These are phyloP conservation scores for Aleiodes alternator DNA, from an alignment of 2,888 invertebrate genomes.

Conservation along the genomic window DNA sequence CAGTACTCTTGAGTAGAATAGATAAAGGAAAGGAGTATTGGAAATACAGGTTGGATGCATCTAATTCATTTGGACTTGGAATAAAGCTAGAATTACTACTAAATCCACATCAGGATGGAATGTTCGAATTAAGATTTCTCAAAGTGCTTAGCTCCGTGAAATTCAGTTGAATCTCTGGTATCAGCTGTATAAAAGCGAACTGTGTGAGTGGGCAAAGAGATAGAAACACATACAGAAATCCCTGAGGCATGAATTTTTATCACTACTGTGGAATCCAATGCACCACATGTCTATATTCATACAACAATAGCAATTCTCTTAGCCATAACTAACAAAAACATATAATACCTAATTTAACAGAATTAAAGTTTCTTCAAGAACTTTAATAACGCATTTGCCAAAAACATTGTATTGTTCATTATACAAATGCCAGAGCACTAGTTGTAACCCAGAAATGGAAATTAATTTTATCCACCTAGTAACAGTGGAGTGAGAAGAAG, in stretches of 20 bases:
- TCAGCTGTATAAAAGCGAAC: background rate
- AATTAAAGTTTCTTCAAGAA: slow-evolving; percentile 38
- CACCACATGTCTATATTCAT: slow-evolving; percentile 1
- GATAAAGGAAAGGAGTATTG: no score
- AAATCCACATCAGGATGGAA: slow-evolving; percentile 19
- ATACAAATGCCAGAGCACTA: background rate
- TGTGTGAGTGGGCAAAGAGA: no score
- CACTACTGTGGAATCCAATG: slow-evolving; percentile 36
- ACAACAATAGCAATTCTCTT: background rate
- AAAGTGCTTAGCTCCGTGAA: slow-evolving; percentile 30
- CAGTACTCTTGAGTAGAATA: no score
- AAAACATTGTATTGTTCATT: background rate
- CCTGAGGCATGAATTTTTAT: slow-evolving; percentile 37
- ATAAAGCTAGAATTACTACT: slow-evolving; percentile 26
- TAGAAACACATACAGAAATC: background rate
- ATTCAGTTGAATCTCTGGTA: slow-evolving; percentile 12
- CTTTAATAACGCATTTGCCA: slow-evolving; percentile 13
- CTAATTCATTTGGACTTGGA: slow-evolving; percentile 28
- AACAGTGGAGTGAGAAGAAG: slow-evolving; percentile 3
- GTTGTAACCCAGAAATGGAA: no score
- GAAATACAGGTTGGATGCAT: background rate
- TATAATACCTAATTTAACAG: slow-evolving; percentile 38
- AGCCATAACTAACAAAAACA: slow-evolving; percentile 5
- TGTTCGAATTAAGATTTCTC: slow-evolving; percentile 24
- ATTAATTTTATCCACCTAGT: no score